phyloP scores from a whole-genome alignment of 2,888 invertebrate genomes.

The Galerucella calmariensis region DNA sequence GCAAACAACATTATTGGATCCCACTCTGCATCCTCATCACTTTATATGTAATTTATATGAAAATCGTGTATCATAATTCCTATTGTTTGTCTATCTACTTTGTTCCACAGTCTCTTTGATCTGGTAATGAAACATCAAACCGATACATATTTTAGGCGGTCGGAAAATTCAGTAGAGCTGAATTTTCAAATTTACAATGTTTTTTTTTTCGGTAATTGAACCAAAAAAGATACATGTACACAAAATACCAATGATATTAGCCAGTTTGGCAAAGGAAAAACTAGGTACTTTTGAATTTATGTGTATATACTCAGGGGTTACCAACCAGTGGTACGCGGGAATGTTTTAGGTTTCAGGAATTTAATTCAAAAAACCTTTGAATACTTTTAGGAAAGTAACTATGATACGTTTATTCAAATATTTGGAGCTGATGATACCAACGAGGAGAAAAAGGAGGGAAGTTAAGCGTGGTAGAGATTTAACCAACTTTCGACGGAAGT shows the following conservation, averaged over 20 bases:
- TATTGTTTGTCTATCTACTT: background rate
- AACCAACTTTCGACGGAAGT: too few relatives aligned
- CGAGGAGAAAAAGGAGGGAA: too few relatives aligned
- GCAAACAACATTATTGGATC: background rate
- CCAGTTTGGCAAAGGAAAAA: too few relatives aligned
- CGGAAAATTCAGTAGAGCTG: background rate
- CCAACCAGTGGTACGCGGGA: too few relatives aligned
- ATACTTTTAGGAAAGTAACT: too few relatives aligned
- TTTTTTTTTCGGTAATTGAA: background rate
- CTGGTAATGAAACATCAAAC: conserved; percentile 10
- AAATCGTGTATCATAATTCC: conserved; percentile 11
- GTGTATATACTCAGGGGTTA: too few relatives aligned
- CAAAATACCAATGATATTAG: background rate
- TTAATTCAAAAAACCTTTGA: too few relatives aligned
- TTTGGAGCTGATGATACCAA: too few relatives aligned
- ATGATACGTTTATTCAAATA: too few relatives aligned
- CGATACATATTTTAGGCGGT: background rate
- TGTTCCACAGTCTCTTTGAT: conserved; percentile 6
- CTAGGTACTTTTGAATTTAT: too few relatives aligned
- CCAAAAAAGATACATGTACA: background rate
- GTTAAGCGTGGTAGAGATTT: too few relatives aligned
- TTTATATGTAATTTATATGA: conserved; percentile 10
- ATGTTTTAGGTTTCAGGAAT: too few relatives aligned
- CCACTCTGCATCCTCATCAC: background rate
- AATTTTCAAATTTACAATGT: background rate